Evolutionary conservation across 1,140 invertebrate species (phyloP), one percentile per base, ranked within the genome.

Genomic region (Drosophila virilis): DNA sequence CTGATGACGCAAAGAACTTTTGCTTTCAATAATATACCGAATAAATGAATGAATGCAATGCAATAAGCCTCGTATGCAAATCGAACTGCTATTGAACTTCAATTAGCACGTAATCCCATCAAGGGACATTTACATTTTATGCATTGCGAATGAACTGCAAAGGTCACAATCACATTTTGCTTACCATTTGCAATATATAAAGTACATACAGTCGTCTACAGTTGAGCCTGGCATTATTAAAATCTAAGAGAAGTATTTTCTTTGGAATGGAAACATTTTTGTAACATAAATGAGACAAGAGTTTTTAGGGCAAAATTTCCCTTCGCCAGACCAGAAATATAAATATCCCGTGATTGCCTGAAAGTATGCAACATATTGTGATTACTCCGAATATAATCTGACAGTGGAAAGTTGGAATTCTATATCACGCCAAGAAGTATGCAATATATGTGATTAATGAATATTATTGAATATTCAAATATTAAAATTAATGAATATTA

Each of bases 1-100:
- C 17, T 35, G 64, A 50, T 74, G 66, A 74, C 59, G 52, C 72
- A 64, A 51, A 74, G 65, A 69, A 74, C 72, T 74, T 58, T 58
- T 64, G 72, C 67, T 62, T 68, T 64, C 43, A 60, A 52, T 60
- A 17, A 33, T 13, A 66, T 15, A 10, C 17, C 10, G 13, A 33
- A 15, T 61, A 35, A 71, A 64, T 65, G 51, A 42, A 64, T 46
- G 32, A 12, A 45, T 28, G 48, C 9, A 12, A 45, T 28, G 48
- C 9, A 51, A 46, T 8, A 17, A 32, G 43, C 15, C 17, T 46
- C 35, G 7, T 46, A 59, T 60, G 57, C 38, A 50, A 59, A 59
- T 69, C 22, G 38, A 28, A 33, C 10, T 54, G 48, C 17, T 60
- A 67, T 73, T 73, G 70, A 74, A 74, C 65, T 74, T 69, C 71